phyloP scores from a whole-genome alignment of 2,888 invertebrate species.

The Alloplasta piceator region DNA sequence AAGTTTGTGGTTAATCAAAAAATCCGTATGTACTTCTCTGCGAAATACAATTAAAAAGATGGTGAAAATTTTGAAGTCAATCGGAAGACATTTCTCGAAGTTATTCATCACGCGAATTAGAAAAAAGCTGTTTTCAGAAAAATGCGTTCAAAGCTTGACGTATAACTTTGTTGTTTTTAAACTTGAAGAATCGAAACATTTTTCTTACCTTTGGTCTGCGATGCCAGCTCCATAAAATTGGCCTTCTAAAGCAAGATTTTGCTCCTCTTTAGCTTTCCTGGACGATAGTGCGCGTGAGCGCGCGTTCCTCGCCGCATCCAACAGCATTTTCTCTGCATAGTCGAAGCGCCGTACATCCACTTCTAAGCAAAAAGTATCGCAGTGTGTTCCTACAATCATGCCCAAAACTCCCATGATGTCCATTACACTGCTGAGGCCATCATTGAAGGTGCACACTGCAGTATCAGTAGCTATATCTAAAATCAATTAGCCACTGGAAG shows the following conservation, averaged over 20 bases:
- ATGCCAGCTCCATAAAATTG: constrained; percentile 12
- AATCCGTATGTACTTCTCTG: too few species aligned
- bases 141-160: too few species aligned
- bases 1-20: too few species aligned
- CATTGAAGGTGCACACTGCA: constrained; percentile 23
- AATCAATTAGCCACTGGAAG: neutral
- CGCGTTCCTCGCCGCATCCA: constrained; percentile 10
- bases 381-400: constrained; percentile 24
- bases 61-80: too few species aligned
- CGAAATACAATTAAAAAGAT: too few species aligned
- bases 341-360: constrained; percentile 16
- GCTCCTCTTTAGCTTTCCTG: constrained; percentile 7
- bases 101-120: too few species aligned
- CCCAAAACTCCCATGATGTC: constrained; percentile 29
- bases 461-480: neutral
- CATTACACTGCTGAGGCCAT: constrained; percentile 13
- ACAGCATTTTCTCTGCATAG: constrained; percentile 7
- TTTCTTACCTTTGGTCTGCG: constrained; percentile 8
- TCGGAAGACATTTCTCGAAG: too few species aligned
- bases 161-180: too few species aligned
- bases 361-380: constrained; percentile 26
- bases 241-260: constrained; percentile 23
- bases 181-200: constrained; percentile 34
- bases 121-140: constrained; percentile 35
- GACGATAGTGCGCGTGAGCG: neutral